Base-by-base conservation (phyloP, 2,888 invertebrate species). In the Parnassius glacialis region DNA sequence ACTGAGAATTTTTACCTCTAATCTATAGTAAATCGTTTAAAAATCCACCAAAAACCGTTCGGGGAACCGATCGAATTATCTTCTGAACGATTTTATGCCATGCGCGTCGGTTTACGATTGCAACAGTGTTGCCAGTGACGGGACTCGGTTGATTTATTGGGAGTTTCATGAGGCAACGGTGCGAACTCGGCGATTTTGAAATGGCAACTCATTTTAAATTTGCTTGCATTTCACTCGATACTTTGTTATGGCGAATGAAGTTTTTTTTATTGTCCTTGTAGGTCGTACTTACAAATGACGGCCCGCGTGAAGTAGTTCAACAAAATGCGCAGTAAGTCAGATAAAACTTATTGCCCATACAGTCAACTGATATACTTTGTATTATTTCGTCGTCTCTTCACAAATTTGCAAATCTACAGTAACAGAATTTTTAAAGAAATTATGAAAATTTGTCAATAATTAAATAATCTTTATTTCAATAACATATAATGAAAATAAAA, bases 21-120 rank as follows among this genome's bases (percentile, higher is more conserved):
- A 69, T 67, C 68, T 67, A 64, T 58, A 65, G 64, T 61, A 58
- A 59, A 50, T 53, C 58, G 59, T 69, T 66, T 66, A 68, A 68
- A 67, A 59, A 60, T 63, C 62, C 52, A 66, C 75, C 71, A 54
- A 73, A 80, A 76, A 74, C 71, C 74, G 74, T 84, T 85, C 85
- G 74, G 68, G 67, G 85, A 85, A 85, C 65, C 83, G 76, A 85
- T 85, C 84, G 84, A 84, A 85, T 85, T 84, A 85, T 84, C 85
- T 78, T 70, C 73, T 68, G 74, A 76, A 76, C 75, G 79, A 74
- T 81, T 85, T 84, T 85, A 84, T 80, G 83, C 73, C 67, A 69
- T 64, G 67, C 69, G 67, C 62, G 69, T 67, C 69, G 64, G 61
- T 80, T 80, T 80, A 80, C 74, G 78, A 76, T 63, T 67, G 70